Conservation (phyloP, 2,888 invertebrate genomes). For the Dexiosoma caninum region DNA sequence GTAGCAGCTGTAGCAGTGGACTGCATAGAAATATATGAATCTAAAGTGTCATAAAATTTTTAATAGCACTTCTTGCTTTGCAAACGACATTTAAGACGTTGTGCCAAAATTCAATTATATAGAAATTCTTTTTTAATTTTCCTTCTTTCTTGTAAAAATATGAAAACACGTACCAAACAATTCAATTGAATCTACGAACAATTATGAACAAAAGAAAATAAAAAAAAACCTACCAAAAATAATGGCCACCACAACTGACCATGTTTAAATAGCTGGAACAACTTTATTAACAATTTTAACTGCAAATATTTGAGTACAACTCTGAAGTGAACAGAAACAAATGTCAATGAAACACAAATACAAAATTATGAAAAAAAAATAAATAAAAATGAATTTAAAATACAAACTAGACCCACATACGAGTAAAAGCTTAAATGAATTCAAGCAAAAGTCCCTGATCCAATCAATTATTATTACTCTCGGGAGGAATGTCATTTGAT, state of each 20-base stretch:
- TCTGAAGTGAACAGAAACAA: background rate
- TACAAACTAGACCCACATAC: background rate
- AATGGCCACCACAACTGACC: slow-evolving; percentile 7
- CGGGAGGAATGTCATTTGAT: slow-evolving; percentile 66
- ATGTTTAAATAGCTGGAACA: slow-evolving; percentile 36
- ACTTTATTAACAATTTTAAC: slow-evolving; percentile 45
- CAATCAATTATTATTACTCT: slow-evolving; percentile 76
- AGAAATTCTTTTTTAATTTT: slow-evolving; percentile 33
- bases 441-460: slow-evolving; percentile 69
- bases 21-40: too few relatives aligned
- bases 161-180: slow-evolving; percentile 53
- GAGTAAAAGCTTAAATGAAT: slow-evolving; percentile 1
- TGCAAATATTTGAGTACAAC: slow-evolving; percentile 33
- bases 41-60: background rate
- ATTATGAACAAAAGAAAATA: slow-evolving; percentile 3
- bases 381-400: background rate
- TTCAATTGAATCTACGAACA: slow-evolving; percentile 18
- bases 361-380: slow-evolving; percentile 27
- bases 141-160: slow-evolving; percentile 31
- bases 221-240: background rate
- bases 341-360: background rate
- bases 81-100: background rate
- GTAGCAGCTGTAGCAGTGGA: background rate
- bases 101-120: background rate
- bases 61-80: background rate